Evolutionary conservation across 2,888 invertebrate genomes (phyloP).

Genomic region (Andrena haemorrhoa): DNA sequence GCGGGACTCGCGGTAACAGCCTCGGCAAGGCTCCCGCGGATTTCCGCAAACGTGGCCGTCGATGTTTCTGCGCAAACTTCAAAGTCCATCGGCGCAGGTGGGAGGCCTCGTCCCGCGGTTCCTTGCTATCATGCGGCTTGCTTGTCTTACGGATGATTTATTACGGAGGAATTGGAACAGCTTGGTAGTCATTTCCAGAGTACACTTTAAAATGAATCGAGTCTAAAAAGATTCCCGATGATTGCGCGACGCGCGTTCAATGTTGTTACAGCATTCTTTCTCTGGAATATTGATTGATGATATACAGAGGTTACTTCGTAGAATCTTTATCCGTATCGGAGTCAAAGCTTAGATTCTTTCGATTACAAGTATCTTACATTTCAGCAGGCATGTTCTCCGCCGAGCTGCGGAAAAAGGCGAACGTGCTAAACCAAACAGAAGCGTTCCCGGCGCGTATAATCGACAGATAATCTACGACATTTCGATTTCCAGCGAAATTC

Average conservation of each 20-base stretch:
- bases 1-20: conserved; percentile 71
- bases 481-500: conserved; percentile 8
- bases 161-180: too few relatives aligned
- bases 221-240: neutral
- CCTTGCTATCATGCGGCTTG: neutral
- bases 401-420: neutral
- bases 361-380: too few relatives aligned
- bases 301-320: neutral
- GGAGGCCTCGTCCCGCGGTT: neutral
- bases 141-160: neutral
- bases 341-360: neutral
- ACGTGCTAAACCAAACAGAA: neutral
- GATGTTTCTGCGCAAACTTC: conserved; percentile 24
- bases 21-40: conserved; percentile 57
- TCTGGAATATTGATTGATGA: conserved; percentile 6
- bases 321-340: conserved; percentile 5
- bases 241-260: conserved; percentile 9
- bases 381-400: neutral
- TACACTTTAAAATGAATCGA: too few relatives aligned
- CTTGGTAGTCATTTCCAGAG: too few relatives aligned
- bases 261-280: conserved; percentile 12
- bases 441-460: neutral
- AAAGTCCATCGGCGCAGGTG: neutral
- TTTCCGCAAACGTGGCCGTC: conserved; percentile 56
- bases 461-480: conserved; percentile 28